phyloP scores from a whole-genome alignment of 1,140 invertebrate species.

The Drosophila nebulosa region DNA sequence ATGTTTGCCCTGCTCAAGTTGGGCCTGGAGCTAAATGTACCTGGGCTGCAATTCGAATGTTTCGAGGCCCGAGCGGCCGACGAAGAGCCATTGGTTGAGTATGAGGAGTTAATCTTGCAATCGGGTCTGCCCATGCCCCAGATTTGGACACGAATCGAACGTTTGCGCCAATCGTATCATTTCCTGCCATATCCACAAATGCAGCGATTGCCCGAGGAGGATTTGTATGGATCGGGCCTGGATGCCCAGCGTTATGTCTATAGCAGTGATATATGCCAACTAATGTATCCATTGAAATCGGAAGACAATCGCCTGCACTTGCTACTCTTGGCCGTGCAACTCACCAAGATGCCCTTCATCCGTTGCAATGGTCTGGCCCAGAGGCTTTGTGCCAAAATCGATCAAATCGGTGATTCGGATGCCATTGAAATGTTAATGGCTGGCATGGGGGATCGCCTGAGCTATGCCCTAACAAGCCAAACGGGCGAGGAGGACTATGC shows the following conservation, averaged over 20 bases:
- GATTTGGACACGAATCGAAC: conserved; percentile 86
- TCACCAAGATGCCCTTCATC: conserved; percentile 84
- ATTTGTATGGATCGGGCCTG: conserved; percentile 68
- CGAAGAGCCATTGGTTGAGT: conserved; percentile 83
- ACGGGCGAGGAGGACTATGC: conserved; percentile 10
- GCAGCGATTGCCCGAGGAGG: conserved; percentile 6
- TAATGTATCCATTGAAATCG: conserved; percentile 85
- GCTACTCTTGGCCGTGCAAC: conserved; percentile 82
- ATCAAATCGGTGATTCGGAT: conserved; percentile 80
- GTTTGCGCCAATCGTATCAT: conserved; percentile 84
- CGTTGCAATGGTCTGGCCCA: conserved; percentile 81
- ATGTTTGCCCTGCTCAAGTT: conserved; percentile 85
- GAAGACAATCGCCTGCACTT: conserved; percentile 82
- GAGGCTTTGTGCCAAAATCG: conserved; percentile 63
- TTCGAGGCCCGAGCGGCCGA: conserved; percentile 80
- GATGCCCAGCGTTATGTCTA: conserved; percentile 85
- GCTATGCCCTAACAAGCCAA: conserved; percentile 14
- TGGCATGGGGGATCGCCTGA: conserved; percentile 24
- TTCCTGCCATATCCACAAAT: conserved; percentile 82
- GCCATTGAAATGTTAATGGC: conserved; percentile 80
- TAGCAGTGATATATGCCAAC: conserved; percentile 84
- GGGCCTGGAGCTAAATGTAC: conserved; percentile 84
- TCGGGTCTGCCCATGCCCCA: conserved; percentile 85
- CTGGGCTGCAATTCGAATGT: conserved; percentile 75
- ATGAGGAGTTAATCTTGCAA: conserved; percentile 85